A percentile compares a stretch with the other conserved stretches of the same genome.
These are phyloP conservation scores for Meteorus colon DNA, from an alignment of 2,888 invertebrate species.

Conservation along the genomic window DNA sequence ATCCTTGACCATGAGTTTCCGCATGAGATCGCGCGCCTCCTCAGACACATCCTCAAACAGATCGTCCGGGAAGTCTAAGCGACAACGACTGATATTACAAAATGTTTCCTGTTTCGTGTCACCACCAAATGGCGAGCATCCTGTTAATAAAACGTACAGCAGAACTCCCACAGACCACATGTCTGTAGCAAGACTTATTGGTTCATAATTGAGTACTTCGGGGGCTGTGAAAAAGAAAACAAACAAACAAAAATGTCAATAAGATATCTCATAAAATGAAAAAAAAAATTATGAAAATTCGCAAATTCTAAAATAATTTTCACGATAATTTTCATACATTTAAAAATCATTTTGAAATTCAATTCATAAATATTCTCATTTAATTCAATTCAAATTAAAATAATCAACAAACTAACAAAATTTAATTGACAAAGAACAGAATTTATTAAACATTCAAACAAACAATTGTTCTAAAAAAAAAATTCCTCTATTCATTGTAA, in stretches of 20 bases:
- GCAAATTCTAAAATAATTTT: no score
- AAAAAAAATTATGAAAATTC: background rate
- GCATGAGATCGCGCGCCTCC: constrained; percentile 92
- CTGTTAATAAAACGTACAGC: constrained; percentile 94
- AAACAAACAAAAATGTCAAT: background rate
- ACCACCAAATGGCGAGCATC: constrained; percentile 96
- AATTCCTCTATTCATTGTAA: no score
- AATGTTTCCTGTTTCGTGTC: constrained; percentile 98
- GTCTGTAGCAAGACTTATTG: constrained; percentile 93
- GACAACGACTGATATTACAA: constrained; percentile 96
- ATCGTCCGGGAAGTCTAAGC: constrained; percentile 94
- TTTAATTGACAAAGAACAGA: no score
- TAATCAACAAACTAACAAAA: no score
- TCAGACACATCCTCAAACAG: constrained; percentile 92
- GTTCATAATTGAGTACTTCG: constrained; percentile 96
- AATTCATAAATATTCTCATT: no score
- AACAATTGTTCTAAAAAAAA: no score
- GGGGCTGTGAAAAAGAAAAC: constrained; percentile 79
- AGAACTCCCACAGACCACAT: constrained; percentile 98
- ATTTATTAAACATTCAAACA: no score
- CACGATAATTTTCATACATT: no score
- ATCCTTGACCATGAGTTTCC: constrained; percentile 91
- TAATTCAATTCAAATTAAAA: no score
- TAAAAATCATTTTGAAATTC: no score
- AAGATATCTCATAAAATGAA: background rate